A percentile compares a stretch with the other conserved stretches of the same genome.
phyloP scores from a whole-genome alignment of 2,797 vertebrate genomes.

The Philypnodon macrostomus region DNA sequence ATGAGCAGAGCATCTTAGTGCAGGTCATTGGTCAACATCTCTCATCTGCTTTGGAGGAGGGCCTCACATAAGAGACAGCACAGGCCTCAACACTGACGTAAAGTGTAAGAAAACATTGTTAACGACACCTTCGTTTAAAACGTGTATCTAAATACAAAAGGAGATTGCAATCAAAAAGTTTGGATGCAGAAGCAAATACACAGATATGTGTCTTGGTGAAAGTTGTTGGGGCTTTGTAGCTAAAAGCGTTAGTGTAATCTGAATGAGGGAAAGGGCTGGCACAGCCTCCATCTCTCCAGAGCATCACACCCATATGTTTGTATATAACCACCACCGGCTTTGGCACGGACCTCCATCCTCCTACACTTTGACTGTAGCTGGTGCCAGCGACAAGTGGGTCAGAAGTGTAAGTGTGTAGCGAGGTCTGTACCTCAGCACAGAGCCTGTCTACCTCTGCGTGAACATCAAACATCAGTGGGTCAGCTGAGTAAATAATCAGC shows the following conservation, averaged over 20 bases:
- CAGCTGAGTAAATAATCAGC: conserved; percentile 74
- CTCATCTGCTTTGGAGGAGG: background rate
- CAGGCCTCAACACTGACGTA: too few relatives aligned
- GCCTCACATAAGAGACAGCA: conserved; percentile 40
- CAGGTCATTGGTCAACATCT: conserved; percentile 50
- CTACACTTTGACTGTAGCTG: conserved; percentile 54
- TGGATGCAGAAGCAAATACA: conserved; percentile 52
- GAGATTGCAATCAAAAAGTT: conserved; percentile 53
- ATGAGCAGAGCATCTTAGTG: conserved; percentile 18
- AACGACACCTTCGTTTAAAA: too few relatives aligned
- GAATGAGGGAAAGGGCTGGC: conserved; percentile 53
- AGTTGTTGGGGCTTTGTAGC: conserved; percentile 51
- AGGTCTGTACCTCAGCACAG: conserved; percentile 27
- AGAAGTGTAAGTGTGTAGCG: conserved; percentile 26
- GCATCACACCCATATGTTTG: conserved; percentile 60
- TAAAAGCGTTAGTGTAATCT: conserved; percentile 55
- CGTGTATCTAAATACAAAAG: too few relatives aligned
- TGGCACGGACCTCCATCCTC: conserved; percentile 65
- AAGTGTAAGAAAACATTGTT: background rate
- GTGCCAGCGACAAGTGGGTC: conserved; percentile 48
- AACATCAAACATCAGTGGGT: conserved; percentile 69
- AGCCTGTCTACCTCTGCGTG: conserved; percentile 45
- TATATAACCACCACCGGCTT: conserved; percentile 59
- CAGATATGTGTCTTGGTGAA: conserved; percentile 55
- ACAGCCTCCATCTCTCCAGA: conserved; percentile 61